phyloP scores from a whole-genome alignment of 2,888 invertebrate genomes.

The Pandemis cinnamomeana region DNA sequence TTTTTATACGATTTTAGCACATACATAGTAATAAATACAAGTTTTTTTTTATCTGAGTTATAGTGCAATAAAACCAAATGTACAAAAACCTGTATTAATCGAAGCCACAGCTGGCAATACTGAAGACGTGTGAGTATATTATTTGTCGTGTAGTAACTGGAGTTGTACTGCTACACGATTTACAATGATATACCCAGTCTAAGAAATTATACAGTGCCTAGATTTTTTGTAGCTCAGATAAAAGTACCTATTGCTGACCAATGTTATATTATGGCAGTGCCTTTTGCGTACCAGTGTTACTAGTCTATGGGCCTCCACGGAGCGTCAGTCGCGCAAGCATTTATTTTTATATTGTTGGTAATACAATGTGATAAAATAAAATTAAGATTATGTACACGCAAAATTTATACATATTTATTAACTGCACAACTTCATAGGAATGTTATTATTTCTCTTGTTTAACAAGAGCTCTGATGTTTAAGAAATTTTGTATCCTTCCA shows the following conservation, averaged over 20 bases:
- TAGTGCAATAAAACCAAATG: not conserved
- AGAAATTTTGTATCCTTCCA: slow-evolving; percentile 47
- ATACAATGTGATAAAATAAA: slow-evolving; percentile 64
- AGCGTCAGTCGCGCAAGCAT: slow-evolving; percentile 78
- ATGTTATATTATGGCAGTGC: slow-evolving; percentile 61
- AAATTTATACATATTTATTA: slow-evolving; percentile 57
- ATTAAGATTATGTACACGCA: slow-evolving; percentile 40
- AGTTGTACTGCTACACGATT: slow-evolving; percentile 65
- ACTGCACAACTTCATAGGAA: slow-evolving; percentile 57
- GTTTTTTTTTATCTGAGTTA: slow-evolving; percentile 30
- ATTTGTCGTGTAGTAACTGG: slow-evolving; percentile 58
- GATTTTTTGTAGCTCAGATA: slow-evolving; percentile 24
- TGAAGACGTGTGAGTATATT: not conserved
- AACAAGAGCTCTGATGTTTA: slow-evolving; percentile 57
- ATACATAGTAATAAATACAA: slow-evolving; percentile 16
- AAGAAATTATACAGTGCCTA: slow-evolving; percentile 6
- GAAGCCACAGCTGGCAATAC: not conserved
- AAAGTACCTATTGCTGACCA: slow-evolving; percentile 33
- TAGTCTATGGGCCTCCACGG: slow-evolving; percentile 73
- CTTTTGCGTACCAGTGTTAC: slow-evolving; percentile 80
- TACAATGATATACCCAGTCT: slow-evolving; percentile 40
- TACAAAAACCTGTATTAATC: not conserved
- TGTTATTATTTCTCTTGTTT: slow-evolving; percentile 58
- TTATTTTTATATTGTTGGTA: slow-evolving; percentile 82
- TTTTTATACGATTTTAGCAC: slow-evolving; percentile 36